phyloP scores from a whole-genome alignment of 2,888 invertebrate species.

The Xylota segnis region DNA sequence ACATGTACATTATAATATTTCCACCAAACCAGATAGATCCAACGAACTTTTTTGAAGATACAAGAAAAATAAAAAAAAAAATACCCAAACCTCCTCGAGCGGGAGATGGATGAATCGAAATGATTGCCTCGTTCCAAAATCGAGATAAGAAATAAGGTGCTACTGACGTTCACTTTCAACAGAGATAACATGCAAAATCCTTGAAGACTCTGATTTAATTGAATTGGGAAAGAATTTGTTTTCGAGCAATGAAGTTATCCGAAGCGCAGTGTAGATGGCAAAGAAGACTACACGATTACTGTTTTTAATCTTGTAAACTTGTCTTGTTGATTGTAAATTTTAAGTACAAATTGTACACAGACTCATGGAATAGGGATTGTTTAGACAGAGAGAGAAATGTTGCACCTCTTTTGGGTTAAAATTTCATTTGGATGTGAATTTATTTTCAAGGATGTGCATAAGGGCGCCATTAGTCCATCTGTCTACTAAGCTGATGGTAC shows the following conservation, averaged over 20 bases:
- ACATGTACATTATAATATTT: conserved; percentile 21
- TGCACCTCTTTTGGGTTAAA: too few species aligned
- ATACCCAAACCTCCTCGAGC: not conserved
- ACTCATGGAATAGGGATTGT: too few species aligned
- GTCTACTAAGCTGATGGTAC: too few species aligned
- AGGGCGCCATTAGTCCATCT: too few species aligned
- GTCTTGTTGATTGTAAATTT: conserved; percentile 1
- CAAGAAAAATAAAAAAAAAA: not conserved
- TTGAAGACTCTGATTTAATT: conserved; percentile 40
- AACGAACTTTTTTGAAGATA: not conserved
- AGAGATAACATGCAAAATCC: conserved; percentile 46
- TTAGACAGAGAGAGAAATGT: too few species aligned
- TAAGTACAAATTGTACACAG: not conserved
- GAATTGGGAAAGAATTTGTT: conserved; percentile 41
- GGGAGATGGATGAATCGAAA: conserved; percentile 9
- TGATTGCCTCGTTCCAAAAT: not conserved
- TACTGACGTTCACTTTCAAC: conserved; percentile 49
- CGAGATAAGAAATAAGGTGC: conserved; percentile 21
- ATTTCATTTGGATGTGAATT: too few species aligned
- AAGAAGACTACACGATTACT: not conserved
- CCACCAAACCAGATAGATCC: conserved; percentile 9
- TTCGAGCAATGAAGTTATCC: conserved; percentile 10
- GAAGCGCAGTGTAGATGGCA: conserved; percentile 4
- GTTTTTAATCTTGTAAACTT: conserved; percentile 18
- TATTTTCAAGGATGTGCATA: too few species aligned